Percentiles rank a stretch among this genome's conserved stretches.
phyloP scores from a whole-genome alignment of 2,113 vertebrate genomes.

The Takifugu flavidus region DNA sequence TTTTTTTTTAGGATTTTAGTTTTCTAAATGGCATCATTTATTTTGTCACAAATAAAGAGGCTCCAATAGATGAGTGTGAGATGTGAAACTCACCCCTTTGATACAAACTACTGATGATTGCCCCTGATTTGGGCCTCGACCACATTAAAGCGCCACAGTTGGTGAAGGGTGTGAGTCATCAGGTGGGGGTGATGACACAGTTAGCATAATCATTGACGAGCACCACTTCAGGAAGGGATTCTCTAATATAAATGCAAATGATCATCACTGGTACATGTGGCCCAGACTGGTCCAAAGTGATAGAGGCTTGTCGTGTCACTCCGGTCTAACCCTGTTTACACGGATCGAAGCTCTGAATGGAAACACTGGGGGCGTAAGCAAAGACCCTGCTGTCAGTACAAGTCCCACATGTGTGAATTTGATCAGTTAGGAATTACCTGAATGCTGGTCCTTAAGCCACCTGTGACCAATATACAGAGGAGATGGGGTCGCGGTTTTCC shows the following conservation, averaged over 20 bases:
- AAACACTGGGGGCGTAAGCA: not conserved
- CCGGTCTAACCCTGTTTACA: constrained; percentile 26
- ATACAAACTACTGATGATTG: constrained; percentile 32
- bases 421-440: constrained; percentile 26
- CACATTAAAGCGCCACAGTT: constrained; percentile 26
- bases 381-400: constrained; percentile 13
- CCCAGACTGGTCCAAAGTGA: constrained; percentile 35
- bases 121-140: constrained; percentile 17
- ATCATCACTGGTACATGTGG: constrained; percentile 45
- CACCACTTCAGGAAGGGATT: constrained; percentile 45
- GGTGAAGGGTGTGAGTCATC: constrained; percentile 49
- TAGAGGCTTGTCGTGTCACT: constrained; percentile 25
- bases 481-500: constrained; percentile 19
- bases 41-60: not conserved
- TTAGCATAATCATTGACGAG: constrained; percentile 45
- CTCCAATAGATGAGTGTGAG: not conserved
- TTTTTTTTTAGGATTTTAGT: not conserved
- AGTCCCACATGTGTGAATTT: constrained; percentile 24
- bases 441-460: constrained; percentile 33
- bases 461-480: constrained; percentile 40
- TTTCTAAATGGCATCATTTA: not conserved
- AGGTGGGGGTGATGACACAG: constrained; percentile 40
- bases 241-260: constrained; percentile 69
- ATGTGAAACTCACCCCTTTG: constrained; percentile 16
- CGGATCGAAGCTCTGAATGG: constrained; percentile 19